A percentile compares a stretch with the other conserved stretches of the same genome.
phyloP scores from a whole-genome alignment of 2,113 vertebrate genomes.

The Tupaia tana region DNA sequence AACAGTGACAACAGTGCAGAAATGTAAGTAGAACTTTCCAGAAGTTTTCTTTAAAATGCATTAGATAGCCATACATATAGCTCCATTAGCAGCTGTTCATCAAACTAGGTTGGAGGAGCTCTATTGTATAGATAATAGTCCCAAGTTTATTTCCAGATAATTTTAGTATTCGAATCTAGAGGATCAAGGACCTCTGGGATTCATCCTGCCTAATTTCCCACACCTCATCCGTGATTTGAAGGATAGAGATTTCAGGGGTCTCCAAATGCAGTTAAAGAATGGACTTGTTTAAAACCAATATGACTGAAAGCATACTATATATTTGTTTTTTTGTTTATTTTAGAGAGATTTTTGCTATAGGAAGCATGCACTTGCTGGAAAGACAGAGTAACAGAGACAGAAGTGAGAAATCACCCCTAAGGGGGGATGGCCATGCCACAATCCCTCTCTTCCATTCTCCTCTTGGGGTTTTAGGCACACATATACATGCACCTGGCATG shows the following conservation, averaged over 20 bases:
- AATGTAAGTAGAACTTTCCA: background rate
- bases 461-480: no score
- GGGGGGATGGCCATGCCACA: no score
- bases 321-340: no score
- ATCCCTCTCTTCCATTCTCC: no score
- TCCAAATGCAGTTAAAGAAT: background rate
- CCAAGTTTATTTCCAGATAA: background rate
- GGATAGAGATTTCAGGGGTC: fast-evolving
- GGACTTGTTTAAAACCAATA: background rate
- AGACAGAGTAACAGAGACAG: no score
- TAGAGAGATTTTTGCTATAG: no score
- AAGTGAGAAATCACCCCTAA: no score
- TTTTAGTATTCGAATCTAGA: background rate
- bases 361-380: no score
- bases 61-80: background rate
- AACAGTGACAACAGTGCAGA: background rate
- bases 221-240: fast-evolving
- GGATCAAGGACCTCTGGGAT: background rate
- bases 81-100: background rate
- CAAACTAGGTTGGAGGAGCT: background rate
- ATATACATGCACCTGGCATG: no score
- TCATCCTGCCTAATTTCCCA: background rate
- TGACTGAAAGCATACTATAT: background rate
- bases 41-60: background rate
- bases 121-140: background rate